These are phyloP conservation scores for Numida meleagris DNA, from an alignment of 2,113 vertebrate genomes.

Conservation along the genomic window DNA sequence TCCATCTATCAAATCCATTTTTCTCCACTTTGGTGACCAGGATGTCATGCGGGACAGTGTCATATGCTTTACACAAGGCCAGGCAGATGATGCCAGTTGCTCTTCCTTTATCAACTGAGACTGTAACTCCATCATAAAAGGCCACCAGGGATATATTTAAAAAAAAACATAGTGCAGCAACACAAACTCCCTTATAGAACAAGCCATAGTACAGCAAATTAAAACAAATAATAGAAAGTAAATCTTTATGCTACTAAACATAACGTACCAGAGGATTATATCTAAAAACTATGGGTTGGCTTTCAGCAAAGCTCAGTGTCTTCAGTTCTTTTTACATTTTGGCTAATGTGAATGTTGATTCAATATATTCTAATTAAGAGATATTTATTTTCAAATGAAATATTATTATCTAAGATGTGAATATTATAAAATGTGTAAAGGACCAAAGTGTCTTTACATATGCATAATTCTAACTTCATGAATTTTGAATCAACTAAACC, in stretches of 20 bases:
- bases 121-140: no score
- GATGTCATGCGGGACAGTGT: no score
- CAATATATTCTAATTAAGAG: not conserved
- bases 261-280: fast-evolving
- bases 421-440: not conserved
- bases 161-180: no score
- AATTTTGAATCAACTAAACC: not conserved
- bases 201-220: not conserved
- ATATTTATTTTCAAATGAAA: not conserved
- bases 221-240: not conserved
- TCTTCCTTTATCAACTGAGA: no score
- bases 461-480: not conserved
- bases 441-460: not conserved
- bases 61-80: no score
- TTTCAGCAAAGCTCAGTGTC: not conserved
- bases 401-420: not conserved
- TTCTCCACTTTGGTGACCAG: no score
- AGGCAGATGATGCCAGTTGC: no score
- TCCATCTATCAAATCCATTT: no score
- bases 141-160: no score
- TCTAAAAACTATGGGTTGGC: not conserved
- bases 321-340: not conserved
- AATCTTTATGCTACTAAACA: not conserved
- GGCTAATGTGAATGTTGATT: not conserved
- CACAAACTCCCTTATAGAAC: no score